These are phyloP conservation scores for Rhagophthalmus giganteus DNA, from an alignment of 2,888 invertebrate species.

Conservation along the genomic window DNA sequence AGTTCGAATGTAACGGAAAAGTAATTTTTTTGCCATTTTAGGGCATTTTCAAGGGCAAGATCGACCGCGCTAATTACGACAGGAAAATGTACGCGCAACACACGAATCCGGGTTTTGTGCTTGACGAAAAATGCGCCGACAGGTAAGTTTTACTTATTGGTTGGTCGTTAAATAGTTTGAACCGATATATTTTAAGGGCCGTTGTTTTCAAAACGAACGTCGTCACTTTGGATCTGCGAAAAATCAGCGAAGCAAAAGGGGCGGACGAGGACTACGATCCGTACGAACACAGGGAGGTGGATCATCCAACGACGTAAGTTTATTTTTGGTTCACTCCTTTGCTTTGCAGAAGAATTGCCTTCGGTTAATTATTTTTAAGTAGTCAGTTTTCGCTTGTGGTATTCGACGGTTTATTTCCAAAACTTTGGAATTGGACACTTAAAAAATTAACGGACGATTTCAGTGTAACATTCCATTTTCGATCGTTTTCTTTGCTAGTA, in stretches of 20 bases:
- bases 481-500: too few species aligned
- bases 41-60: constrained; percentile 8
- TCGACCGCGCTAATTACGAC: constrained; percentile 1
- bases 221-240: constrained; percentile 6
- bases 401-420: too few species aligned
- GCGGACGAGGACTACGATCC: constrained; percentile 67
- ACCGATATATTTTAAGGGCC: too few species aligned
- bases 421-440: too few species aligned
- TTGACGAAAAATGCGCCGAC: constrained; percentile 58
- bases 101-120: constrained; percentile 60
- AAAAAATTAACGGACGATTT: too few species aligned
- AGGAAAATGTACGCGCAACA: constrained; percentile 52
- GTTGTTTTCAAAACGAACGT: constrained; percentile 5
- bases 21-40: constrained; percentile 3
- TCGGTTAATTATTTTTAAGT: too few species aligned
- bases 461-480: too few species aligned
- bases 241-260: constrained; percentile 49
- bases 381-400: too few species aligned
- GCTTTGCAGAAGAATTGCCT: too few species aligned
- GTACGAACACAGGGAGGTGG: constrained; percentile 66
- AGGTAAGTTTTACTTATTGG: constrained; percentile 47
- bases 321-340: neutral
- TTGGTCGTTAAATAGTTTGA: too few species aligned
- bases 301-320: constrained; percentile 76
- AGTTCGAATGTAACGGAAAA: too few species aligned